Base-by-base conservation (phyloP, 2,797 vertebrate species). In the Xenops minutus region DNA sequence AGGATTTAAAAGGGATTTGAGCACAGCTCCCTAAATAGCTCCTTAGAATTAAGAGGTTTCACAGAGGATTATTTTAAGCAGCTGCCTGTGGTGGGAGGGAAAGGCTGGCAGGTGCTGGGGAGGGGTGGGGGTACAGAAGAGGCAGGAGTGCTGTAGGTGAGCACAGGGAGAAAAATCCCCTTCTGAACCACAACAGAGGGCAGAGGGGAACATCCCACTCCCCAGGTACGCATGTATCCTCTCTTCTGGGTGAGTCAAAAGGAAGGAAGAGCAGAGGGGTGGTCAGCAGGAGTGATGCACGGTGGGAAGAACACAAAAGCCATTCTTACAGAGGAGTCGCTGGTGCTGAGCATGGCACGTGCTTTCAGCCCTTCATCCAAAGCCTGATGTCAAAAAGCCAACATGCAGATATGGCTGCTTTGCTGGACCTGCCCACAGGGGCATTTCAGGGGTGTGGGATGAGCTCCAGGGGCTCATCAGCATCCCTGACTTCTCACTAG, bases 1-100 rank as follows among this genome's bases (percentile, higher is more conserved):
- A 93, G 95, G 91, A 95, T 94, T 96, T 95, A 21, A n/a, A 84
- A 95, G 77, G 83, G 91, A 95, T 96, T 96, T 93, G 67, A 79
- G 44, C 67, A 93, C 48, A 79, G 88, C 37, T 94, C 88, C 84
- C 83, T 97, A 94, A 96, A 97, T 92, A 95, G 91, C 91, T 92
- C 88, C 88, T 95, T 94, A 92, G 80, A 97, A 95, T 85, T 88
- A 93, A 95, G 83, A 92, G 77, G 46, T 90, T 93, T 95, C 67
- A 56, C 0, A 8, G 49, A 34, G 80, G 91, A 92, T 97, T 97
- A 95, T 73, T 91, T 89, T 8, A 8, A 85, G 52, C 4, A 0
- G 63, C 63, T 67, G 71, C 63, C 55, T 4, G 0, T 12, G 24
- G 29, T 0, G 4, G 26, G 23, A 66, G 62, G 58, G 59, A 84